phyloP scores from a whole-genome alignment of 2,797 vertebrate genomes.

The Scarus forsteni region DNA sequence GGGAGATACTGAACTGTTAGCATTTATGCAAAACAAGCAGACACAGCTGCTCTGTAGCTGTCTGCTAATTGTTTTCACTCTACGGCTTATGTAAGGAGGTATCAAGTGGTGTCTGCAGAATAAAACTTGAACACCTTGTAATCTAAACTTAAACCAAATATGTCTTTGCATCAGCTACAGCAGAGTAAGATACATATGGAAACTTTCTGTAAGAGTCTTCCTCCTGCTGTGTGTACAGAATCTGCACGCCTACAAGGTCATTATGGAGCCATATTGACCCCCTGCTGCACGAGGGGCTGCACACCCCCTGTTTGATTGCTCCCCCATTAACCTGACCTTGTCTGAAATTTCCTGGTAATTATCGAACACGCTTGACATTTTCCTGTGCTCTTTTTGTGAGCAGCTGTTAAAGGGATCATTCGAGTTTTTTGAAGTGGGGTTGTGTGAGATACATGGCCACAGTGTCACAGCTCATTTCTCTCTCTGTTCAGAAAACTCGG shows the following conservation, averaged over 20 bases:
- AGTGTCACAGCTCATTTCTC: too few relatives aligned
- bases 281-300: constrained; percentile 3
- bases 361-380: constrained; percentile 32
- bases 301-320: constrained; percentile 10
- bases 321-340: constrained; percentile 24
- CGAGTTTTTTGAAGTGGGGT: too few relatives aligned
- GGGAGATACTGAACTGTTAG: not conserved
- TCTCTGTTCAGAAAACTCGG: too few relatives aligned
- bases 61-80: constrained; percentile 7
- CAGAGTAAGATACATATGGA: not conserved
- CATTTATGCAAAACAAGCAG: not conserved
- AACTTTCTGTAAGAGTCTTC: not conserved
- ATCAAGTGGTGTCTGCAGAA: not conserved
- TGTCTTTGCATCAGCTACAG: not conserved
- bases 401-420: constrained; percentile 21
- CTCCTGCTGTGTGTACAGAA: constrained; percentile 1
- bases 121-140: not conserved
- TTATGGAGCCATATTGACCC: constrained; percentile 11
- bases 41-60: not conserved
- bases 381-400: constrained; percentile 16
- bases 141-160: not conserved
- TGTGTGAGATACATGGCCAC: too few relatives aligned
- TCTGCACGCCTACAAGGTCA: not conserved
- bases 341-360: constrained; percentile 30
- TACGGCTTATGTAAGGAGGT: not conserved